These are phyloP conservation scores for Aphidius gifuensis DNA, from an alignment of 1,140 invertebrate species.

Conservation along the genomic window DNA sequence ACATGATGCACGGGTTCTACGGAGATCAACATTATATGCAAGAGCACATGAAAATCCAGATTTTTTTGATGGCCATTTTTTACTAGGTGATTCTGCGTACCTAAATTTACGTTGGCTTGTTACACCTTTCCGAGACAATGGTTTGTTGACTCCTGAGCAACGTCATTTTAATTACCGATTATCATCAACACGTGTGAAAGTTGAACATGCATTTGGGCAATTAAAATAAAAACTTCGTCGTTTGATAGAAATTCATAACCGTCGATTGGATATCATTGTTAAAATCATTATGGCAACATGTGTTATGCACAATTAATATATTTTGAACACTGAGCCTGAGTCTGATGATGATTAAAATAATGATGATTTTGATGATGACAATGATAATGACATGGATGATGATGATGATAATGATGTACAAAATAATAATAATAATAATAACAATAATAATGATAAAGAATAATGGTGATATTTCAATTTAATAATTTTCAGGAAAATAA, in stretches of 20 bases:
- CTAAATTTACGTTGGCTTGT: constrained; percentile 18
- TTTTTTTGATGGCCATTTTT: constrained; percentile 9
- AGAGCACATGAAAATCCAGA: not conserved
- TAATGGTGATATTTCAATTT: too few species aligned
- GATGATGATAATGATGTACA: too few species aligned
- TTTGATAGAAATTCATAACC: too few species aligned
- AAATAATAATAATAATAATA: too few species aligned
- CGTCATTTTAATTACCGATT: constrained; percentile 14
- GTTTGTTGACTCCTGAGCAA: constrained; percentile 13
- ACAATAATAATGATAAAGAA: too few species aligned
- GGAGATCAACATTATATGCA: constrained; percentile 1
- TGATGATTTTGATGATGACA: too few species aligned
- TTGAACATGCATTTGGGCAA: constrained; percentile 6
- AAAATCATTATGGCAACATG: not conserved
- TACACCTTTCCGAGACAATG: constrained; percentile 20
- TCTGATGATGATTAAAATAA: too few species aligned
- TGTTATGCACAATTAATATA: constrained; percentile 27
- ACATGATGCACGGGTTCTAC: constrained; percentile 3
- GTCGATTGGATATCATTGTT: too few species aligned
- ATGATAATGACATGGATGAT: too few species aligned
- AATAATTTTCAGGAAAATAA: too few species aligned
- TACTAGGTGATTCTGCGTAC: constrained; percentile 20
- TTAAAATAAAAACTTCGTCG: not conserved
- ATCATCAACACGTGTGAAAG: constrained; percentile 12
- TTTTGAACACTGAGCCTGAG: too few species aligned